These are phyloP conservation scores for Vespertilio murinus DNA, from an alignment of 2,797 vertebrate genomes.

Conservation along the genomic window DNA sequence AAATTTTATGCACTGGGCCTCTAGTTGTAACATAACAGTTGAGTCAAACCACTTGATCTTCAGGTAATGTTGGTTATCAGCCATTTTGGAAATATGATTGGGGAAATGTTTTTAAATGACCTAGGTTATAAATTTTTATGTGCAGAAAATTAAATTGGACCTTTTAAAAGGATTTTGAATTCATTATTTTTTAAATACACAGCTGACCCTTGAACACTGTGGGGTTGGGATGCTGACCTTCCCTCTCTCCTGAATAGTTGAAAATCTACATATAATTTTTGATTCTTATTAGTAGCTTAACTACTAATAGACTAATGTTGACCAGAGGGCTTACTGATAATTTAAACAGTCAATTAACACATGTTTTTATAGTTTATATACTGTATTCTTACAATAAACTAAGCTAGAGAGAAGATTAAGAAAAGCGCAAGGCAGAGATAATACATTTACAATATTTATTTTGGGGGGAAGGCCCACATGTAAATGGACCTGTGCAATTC, in stretches of 20 bases:
- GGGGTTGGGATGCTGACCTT: neutral
- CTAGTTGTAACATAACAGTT: neutral
- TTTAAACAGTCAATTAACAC: neutral
- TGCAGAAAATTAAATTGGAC: neutral
- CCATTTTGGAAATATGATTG: conserved; percentile 1
- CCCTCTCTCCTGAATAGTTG: neutral
- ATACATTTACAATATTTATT: neutral
- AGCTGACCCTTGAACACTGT: neutral
- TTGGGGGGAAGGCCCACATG: too few species aligned
- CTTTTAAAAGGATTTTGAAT: neutral
- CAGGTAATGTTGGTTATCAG: neutral
- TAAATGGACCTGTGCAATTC: neutral
- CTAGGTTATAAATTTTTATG: neutral
- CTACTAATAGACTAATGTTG: neutral
- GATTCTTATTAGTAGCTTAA: neutral
- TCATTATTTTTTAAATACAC: neutral
- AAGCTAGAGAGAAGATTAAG: neutral
- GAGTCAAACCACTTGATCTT: neutral
- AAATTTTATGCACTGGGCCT: too few species aligned
- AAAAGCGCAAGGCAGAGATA: neutral
- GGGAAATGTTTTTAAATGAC: neutral
- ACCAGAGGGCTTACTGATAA: neutral
- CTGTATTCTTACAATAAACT: neutral
- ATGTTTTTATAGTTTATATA: neutral
- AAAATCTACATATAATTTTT: neutral